phyloP scores from a whole-genome alignment of 2,113 vertebrate genomes.

The Perca fluviatilis region DNA sequence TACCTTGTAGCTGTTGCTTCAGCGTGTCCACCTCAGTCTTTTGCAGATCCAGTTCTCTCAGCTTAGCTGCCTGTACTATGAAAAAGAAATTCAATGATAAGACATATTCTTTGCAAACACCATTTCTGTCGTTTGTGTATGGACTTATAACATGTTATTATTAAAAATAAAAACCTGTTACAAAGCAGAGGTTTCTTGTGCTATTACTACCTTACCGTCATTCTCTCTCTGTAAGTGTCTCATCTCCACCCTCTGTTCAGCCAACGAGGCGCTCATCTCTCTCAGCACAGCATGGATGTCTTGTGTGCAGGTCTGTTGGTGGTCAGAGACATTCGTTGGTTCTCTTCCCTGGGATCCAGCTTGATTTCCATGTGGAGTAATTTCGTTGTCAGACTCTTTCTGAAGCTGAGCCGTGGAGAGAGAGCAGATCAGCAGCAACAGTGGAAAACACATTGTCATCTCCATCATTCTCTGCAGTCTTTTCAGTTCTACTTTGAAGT shows the following conservation, averaged over 20 bases:
- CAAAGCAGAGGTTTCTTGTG: no score
- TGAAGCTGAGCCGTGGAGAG: slow-evolving; percentile 3
- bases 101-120: no score
- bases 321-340: slow-evolving; percentile 5
- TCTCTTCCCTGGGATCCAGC: background rate
- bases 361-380: background rate
- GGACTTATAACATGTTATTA: no score
- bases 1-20: background rate
- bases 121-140: no score
- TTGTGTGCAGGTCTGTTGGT: background rate
- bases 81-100: no score
- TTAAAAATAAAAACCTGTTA: no score
- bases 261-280: slow-evolving; percentile 54
- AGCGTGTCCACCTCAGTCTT: background rate
- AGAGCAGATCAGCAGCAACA: slow-evolving; percentile 18
- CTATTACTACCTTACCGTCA: slow-evolving; percentile 32
- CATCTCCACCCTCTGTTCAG: slow-evolving; percentile 51
- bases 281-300: slow-evolving; percentile 61
- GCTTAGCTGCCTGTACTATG: no score
- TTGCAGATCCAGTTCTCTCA: background rate
- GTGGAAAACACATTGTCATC: background rate
- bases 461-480: slow-evolving; percentile 26
- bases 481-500: background rate
- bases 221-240: slow-evolving; percentile 54
- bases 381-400: background rate